A percentile compares a stretch with the other conserved stretches of the same genome.
Evolutionary conservation across 2,797 vertebrate genomes (phyloP).

Genomic region (Enteromius unitaeniatus): DNA sequence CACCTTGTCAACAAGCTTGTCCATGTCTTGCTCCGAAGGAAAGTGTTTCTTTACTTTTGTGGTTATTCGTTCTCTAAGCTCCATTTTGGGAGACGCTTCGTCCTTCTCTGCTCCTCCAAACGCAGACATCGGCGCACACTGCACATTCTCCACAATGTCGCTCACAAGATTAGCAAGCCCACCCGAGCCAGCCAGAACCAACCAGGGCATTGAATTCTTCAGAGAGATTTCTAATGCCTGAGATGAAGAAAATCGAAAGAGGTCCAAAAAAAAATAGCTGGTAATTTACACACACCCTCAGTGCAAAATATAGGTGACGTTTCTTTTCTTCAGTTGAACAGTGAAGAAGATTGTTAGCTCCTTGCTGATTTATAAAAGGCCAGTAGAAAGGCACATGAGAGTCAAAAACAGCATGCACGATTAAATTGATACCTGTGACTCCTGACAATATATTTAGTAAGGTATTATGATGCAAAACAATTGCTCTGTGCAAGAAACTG

Average conservation of each 20-base stretch:
- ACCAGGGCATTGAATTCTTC: slow-evolving; percentile 83
- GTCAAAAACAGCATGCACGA: neutral
- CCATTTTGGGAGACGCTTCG: slow-evolving; percentile 65
- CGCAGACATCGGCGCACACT: slow-evolving; percentile 53
- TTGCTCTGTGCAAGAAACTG: neutral
- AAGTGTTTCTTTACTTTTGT: slow-evolving; percentile 78
- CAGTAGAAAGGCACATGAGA: neutral
- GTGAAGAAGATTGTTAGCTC: neutral
- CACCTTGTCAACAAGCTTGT: slow-evolving; percentile 81
- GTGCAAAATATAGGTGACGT: neutral
- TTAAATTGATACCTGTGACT: too few relatives aligned
- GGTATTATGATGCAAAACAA: too few relatives aligned
- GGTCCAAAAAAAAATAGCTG: neutral
- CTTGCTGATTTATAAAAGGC: neutral
- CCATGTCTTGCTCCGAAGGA: slow-evolving; percentile 67
- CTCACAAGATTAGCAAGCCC: slow-evolving; percentile 86
- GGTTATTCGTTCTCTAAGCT: slow-evolving; percentile 73
- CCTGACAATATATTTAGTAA: too few relatives aligned
- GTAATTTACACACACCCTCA: neutral
- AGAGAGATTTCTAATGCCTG: slow-evolving; percentile 83
- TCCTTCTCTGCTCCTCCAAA: slow-evolving; percentile 67
- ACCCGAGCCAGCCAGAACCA: slow-evolving; percentile 87
- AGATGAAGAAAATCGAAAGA: slow-evolving; percentile 34
- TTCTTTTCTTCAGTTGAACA: neutral
- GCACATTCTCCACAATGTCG: slow-evolving; percentile 81